These are phyloP conservation scores for Rhinolophus sinicus DNA, from an alignment of 2,113 vertebrate species.

Conservation along the genomic window DNA sequence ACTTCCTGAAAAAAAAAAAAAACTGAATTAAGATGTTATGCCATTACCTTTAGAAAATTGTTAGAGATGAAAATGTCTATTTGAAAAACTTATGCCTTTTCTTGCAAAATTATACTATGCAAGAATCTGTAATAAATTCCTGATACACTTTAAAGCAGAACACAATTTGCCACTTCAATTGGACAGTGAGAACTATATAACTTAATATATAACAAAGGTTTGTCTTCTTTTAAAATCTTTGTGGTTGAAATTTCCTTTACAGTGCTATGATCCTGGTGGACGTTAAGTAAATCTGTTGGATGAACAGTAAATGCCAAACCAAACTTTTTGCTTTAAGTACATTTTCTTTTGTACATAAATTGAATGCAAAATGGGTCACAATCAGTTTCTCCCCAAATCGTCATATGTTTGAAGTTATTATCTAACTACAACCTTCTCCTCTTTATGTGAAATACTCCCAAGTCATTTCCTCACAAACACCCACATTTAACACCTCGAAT, in stretches of 20 bases:
- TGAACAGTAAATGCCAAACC: neutral
- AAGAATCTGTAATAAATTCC: neutral
- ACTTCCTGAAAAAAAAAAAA: neutral
- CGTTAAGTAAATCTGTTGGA: neutral
- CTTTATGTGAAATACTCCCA: neutral
- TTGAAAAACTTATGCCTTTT: neutral
- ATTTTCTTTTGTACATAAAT: neutral
- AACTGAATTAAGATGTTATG: neutral
- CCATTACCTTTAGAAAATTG: neutral
- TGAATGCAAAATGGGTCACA: neutral
- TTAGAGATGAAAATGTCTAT: constrained; percentile 14
- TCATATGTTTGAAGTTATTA: neutral
- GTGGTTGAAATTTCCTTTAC: neutral
- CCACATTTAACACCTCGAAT: neutral
- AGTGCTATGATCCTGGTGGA: neutral
- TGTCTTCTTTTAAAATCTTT: neutral
- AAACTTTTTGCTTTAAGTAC: constrained; percentile 8
- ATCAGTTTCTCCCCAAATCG: neutral
- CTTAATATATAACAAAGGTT: neutral
- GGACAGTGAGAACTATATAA: neutral
- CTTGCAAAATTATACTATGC: neutral
- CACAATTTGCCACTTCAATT: neutral
- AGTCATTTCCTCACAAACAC: constrained; percentile 14
- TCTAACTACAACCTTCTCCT: neutral
- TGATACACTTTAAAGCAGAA: neutral